Conservation (phyloP, 2,113 vertebrate species). For the Grammomys surdaster region DNA sequence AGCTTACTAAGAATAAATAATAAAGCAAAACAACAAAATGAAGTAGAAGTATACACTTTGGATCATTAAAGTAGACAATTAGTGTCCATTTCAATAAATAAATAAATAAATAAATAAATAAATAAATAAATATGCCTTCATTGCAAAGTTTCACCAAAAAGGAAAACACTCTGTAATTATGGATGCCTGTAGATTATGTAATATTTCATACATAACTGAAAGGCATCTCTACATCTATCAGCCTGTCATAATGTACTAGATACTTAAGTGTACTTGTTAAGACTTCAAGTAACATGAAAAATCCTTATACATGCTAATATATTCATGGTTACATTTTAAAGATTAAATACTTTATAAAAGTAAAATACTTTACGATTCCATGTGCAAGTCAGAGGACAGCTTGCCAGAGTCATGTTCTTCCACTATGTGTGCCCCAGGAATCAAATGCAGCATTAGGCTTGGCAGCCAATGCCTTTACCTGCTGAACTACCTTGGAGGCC, state of each 20-base stretch:
- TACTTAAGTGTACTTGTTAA: slow-evolving; percentile 7
- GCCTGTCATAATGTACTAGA: not conserved
- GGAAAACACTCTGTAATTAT: not conserved
- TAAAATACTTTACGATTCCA: slow-evolving; percentile 19
- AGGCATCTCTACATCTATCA: not conserved
- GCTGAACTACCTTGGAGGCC: not conserved
- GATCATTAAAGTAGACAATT: slow-evolving; percentile 1
- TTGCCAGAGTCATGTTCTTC: not conserved
- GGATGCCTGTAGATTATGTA: not conserved
- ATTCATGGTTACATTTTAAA: not conserved
- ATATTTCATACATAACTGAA: not conserved
- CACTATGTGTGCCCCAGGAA: not conserved
- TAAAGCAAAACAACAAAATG: not conserved
- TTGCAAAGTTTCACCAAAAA: slow-evolving; percentile 16
- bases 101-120: slow-evolving; percentile 14
- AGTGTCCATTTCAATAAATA: not conserved
- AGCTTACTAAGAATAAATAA: not conserved
- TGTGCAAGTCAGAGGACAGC: not conserved
- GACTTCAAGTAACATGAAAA: not conserved
- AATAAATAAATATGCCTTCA: slow-evolving; percentile 11
- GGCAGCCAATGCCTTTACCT: not conserved
- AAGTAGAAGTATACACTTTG: not conserved
- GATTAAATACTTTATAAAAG: not conserved
- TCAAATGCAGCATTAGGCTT: not conserved
- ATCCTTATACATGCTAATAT: not conserved